These are phyloP conservation scores for Colletes gigas DNA, from an alignment of 1,140 invertebrate genomes.

Conservation along the genomic window DNA sequence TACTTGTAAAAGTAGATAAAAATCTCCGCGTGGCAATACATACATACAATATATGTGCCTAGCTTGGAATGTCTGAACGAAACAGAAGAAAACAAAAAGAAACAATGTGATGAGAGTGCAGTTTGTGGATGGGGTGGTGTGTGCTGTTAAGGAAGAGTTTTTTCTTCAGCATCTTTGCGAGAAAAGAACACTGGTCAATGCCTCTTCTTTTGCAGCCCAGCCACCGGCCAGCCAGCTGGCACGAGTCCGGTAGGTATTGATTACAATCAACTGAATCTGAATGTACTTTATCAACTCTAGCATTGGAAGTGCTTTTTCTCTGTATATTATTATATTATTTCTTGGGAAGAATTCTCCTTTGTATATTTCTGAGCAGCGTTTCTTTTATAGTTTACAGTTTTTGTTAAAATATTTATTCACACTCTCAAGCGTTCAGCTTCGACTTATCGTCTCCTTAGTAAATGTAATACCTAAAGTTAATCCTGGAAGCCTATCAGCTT, in stretches of 20 bases:
- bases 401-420: slow-evolving; percentile 80
- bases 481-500: slow-evolving; percentile 80
- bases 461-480: slow-evolving; percentile 78
- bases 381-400: slow-evolving; percentile 73
- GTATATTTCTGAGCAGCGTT: slow-evolving; percentile 78
- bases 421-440: slow-evolving; percentile 74
- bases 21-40: slow-evolving; percentile 57
- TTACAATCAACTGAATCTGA: slow-evolving; percentile 55
- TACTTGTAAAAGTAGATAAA: slow-evolving; percentile 66
- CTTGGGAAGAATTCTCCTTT: slow-evolving; percentile 77
- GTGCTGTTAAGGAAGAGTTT: slow-evolving; percentile 49
- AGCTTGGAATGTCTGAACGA: slow-evolving; percentile 74
- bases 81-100: slow-evolving; percentile 58
- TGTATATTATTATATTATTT: slow-evolving; percentile 66
- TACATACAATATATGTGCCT: slow-evolving; percentile 48
- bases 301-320: slow-evolving; percentile 60
- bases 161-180: slow-evolving; percentile 8
- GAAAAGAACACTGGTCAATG: slow-evolving; percentile 23
- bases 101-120: slow-evolving; percentile 63
- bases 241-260: slow-evolving; percentile 59
- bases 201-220: slow-evolving; percentile 50
- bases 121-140: slow-evolving; percentile 55
- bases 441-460: slow-evolving; percentile 69
- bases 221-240: slow-evolving; percentile 64
- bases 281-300: slow-evolving; percentile 61